Base-by-base conservation (phyloP, 2,113 vertebrate genomes). In the Neodon shergylaensis region DNA sequence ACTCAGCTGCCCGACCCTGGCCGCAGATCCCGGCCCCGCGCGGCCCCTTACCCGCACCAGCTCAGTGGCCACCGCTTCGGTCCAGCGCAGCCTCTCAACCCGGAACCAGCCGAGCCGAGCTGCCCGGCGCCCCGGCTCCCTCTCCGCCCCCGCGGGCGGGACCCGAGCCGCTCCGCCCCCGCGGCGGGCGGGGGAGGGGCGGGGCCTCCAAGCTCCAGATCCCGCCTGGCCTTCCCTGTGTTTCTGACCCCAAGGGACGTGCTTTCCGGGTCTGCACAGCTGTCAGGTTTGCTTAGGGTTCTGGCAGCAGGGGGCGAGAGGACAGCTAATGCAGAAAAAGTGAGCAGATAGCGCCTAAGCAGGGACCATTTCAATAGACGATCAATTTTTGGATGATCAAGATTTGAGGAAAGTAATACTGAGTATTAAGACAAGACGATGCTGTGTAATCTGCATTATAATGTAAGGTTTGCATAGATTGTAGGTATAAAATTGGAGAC, bases 71-170 rank as follows among this genome's bases (percentile, higher is more conserved):
- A 92, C 96, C 28, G 96, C 97, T 95, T 61, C 5, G 65, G 95
- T 95, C 96, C 97, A 97, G 95, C 70, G 72, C 92, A 88, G 96
- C 96, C 72, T 93, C 96, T 78, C 95, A 97, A 97, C 97, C 97
- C 97, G 97, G 97, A 98, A 98, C 97, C 96, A 97, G 94, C 95
- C 74, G 54, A 93, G 94, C 72, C 1, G 12, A 95, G 96, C 94
- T 19, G 93, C 97, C 33, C 44, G 96, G 54, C 13, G 91, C 94
- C 26, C 13, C 0, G 77, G 77, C 83, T 93, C 63, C 82, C 70
- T 95, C 94, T 96, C 97, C 95, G 96, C 95, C 98, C 73, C 93
- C 49, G 93, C 4, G 78, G 97, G 96, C 93, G 77, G 90, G 73
- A 82, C 85, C 95, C 82, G 0, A 7, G 54, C 16, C 65, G 63